Base-by-base conservation (phyloP, 2,113 vertebrate species). In the Amazona guildingii region DNA sequence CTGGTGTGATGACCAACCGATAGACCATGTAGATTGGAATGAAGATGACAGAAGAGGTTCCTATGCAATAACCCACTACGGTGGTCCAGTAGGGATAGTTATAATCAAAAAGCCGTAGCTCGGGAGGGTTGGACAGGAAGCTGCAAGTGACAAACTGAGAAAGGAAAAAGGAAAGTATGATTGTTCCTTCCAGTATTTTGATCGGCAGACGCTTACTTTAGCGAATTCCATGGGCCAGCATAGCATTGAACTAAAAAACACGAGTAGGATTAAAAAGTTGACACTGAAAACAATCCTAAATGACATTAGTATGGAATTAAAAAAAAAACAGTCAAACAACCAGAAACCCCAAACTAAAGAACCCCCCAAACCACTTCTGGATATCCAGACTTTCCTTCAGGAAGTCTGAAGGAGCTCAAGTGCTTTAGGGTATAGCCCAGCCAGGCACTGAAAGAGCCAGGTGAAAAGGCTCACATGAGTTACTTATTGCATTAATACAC, bases 81-180 rank as follows among this genome's bases (percentile, higher is more conserved):
- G 98, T 98, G 92, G 98, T 99, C 99, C 99, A 99, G 59, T 97
- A 97, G 5, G 99, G 99, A 84, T 99, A 99, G 19, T 92, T 91
- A 33, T 99, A 99, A 76, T 99, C 52, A 89, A 99, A 99, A 81
- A 99, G 98, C 57, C 96, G 98, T 31, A 99, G 98, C 54, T 99
- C 98, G 1, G 99, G 99, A 19, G 99, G 99, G 82, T 97, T 98
- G 92, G 98, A 98, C 95, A 99, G 96, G 96, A 99, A 99, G 86
- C 99, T 99, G 98, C 98, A 98, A 83, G 99, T 99, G 97, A 99
- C 99, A 11, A 99, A 99, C 99, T 99, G 94, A 49, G 97, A 93
- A 78, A 86, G 83, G 95, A 90, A 72, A 69, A 69, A 52, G 74
- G 8, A 49, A 83, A 67, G 11, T 33, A 19, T 92, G 52, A 96